Evolutionary conservation across 2,113 vertebrate genomes (phyloP), one percentile per base, ranked within the genome.

Genomic region (Platichthys stellatus): DNA sequence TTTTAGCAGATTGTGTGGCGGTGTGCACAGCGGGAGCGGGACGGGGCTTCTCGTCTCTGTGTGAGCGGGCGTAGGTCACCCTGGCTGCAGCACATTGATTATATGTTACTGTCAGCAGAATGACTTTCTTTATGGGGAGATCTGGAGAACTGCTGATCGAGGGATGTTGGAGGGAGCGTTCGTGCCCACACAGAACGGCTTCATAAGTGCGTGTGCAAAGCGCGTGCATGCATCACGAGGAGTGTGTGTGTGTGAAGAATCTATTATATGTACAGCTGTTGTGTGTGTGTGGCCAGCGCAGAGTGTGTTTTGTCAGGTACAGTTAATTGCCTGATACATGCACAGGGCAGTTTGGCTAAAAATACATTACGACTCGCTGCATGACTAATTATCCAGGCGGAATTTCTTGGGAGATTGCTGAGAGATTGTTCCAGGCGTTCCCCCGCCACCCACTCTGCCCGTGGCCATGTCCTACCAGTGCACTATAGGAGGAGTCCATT

Each of bases 91-190:
- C 63, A 43, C 84, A 78, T 68, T 71, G 79, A 85, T 87, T 88
- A 80, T 79, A 82, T 76, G 78, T 88, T 84, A 64, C 63, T 28
- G 63, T 91, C 83, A 88, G 89, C 87, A 85, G 67, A 88, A 83
- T 28, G 69, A 69, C 71, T 62, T 40, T 62, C 69, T 91, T 78
- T 69, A 61, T 4, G 53, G 69, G 65, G 59, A 23, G 17, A 69
- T 65, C 17, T 59, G 58, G 65, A 86, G 73, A 80, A 74, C 35
- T 86, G 86, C 88, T 91, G 92, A 86, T 83, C 6, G 53, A 12
- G 2, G 53, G 53, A 21, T 21, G 53, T 23, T 56, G 53, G 17
- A 51, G 47, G 43, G 43, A 13, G 9, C 13, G 4, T 53, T 9
- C 1, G 17, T 10, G 20, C n/a, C 20, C 45, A 28, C 28, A 28